Percentiles rank a stretch among this genome's conserved stretches.
These are phyloP conservation scores for Florisuga fusca DNA, from an alignment of 2,797 vertebrate species.

Conservation along the genomic window DNA sequence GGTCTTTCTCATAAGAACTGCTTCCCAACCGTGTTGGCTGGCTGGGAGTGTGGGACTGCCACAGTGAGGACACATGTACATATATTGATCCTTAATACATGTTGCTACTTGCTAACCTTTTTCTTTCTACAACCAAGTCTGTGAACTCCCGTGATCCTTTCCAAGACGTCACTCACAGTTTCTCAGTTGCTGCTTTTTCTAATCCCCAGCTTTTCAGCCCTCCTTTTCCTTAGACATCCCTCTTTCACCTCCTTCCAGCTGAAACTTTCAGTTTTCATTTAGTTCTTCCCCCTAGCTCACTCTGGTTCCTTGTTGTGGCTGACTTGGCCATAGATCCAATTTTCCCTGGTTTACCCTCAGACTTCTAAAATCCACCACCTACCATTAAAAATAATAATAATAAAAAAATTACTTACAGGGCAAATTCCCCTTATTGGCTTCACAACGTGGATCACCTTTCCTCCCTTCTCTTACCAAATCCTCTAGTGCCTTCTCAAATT, in stretches of 20 bases:
- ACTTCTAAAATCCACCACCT: neutral
- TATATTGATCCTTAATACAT: neutral
- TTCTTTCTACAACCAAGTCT: neutral
- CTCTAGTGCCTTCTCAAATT: conserved; percentile 18
- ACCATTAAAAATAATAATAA: neutral
- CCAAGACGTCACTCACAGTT: neutral
- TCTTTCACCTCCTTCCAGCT: neutral
- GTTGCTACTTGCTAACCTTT: neutral
- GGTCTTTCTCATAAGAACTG: neutral
- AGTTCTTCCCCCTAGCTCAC: neutral
- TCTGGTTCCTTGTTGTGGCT: neutral
- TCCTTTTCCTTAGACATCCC: neutral
- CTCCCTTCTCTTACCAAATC: neutral
- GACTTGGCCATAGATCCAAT: neutral
- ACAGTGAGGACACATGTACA: neutral
- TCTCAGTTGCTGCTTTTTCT: neutral
- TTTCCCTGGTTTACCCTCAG: neutral
- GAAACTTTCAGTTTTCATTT: neutral
- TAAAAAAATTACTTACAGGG: neutral
- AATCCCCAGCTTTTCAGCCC: neutral
- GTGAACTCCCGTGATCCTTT: fast-evolving
- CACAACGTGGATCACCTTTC: neutral
- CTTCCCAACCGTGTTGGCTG: neutral
- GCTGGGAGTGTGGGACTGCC: neutral
- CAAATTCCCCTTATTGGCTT: neutral